These are phyloP conservation scores for Agonopterix alstromeriana DNA, from an alignment of 2,888 invertebrate genomes.

Conservation along the genomic window DNA sequence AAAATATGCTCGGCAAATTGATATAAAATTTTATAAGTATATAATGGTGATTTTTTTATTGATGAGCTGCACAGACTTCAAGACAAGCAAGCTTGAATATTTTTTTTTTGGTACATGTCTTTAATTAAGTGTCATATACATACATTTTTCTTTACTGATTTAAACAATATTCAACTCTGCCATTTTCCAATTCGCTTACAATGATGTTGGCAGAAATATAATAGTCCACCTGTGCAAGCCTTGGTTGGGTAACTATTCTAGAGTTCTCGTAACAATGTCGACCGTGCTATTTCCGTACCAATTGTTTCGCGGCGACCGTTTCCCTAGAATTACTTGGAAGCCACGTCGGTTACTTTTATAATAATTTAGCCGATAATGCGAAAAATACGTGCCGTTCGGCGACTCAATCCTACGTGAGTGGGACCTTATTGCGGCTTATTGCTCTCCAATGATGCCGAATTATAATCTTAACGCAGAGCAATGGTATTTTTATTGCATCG, in stretches of 20 bases:
- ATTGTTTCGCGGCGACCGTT: constrained; percentile 38
- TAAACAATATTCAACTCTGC: no score
- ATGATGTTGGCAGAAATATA: neutral
- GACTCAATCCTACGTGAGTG: constrained; percentile 56
- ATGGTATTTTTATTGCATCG: constrained; percentile 32
- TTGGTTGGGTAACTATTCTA: constrained; percentile 10
- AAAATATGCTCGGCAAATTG: no score
- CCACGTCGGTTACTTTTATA: constrained; percentile 66
- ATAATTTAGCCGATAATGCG: constrained; percentile 72
- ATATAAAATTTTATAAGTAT: no score
- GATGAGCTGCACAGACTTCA: no score
- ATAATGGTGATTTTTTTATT: no score
- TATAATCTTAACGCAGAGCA: constrained; percentile 45
- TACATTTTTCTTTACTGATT: no score
- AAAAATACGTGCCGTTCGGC: constrained; percentile 69
- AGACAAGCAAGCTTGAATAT: no score
- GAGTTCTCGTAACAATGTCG: constrained; percentile 17
- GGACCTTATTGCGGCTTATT: constrained; percentile 59
- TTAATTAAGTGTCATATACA: no score
- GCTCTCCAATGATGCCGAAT: constrained; percentile 58
- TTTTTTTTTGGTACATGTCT: no score
- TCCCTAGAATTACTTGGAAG: constrained; percentile 38
- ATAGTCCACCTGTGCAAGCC: neutral
- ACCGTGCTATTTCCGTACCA: constrained; percentile 41
- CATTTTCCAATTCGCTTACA: neutral